A percentile compares a stretch with the other conserved stretches of the same genome.
These are phyloP conservation scores for Microctenopoma lineatum DNA, from an alignment of 2,797 vertebrate genomes.

Conservation along the genomic window DNA sequence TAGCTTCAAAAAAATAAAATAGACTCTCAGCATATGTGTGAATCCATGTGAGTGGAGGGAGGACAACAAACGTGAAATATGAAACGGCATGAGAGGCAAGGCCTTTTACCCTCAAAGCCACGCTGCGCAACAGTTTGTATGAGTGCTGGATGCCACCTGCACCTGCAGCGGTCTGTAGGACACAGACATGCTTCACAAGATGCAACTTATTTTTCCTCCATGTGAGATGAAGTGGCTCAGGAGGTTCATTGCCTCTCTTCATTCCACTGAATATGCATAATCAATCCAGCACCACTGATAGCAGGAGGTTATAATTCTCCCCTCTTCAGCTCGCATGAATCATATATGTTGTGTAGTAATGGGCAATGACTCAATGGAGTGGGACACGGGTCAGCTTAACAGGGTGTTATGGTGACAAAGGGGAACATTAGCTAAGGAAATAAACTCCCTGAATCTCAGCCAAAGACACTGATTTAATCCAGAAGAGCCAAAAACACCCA, in stretches of 20 bases:
- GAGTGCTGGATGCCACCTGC: slow-evolving; percentile 6
- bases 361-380: slow-evolving; percentile 69
- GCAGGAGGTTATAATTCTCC: slow-evolving; percentile 70
- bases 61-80: slow-evolving; percentile 8
- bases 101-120: slow-evolving; percentile 27
- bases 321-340: slow-evolving; percentile 65
- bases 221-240: slow-evolving; percentile 61
- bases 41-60: slow-evolving; percentile 20
- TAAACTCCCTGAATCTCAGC: slow-evolving; percentile 71
- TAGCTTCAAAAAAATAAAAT: slow-evolving; percentile 29
- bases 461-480: slow-evolving; percentile 75
- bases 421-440: slow-evolving; percentile 79
- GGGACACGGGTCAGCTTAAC: slow-evolving; percentile 77
- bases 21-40: slow-evolving; percentile 3
- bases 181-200: slow-evolving; percentile 48
- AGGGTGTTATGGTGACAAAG: slow-evolving; percentile 78
- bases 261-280: slow-evolving; percentile 77
- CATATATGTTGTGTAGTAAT: slow-evolving; percentile 65
- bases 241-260: slow-evolving; percentile 68
- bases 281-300: slow-evolving; percentile 69
- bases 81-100: slow-evolving; percentile 8
- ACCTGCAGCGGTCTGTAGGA: slow-evolving; percentile 26
- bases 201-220: slow-evolving; percentile 58
- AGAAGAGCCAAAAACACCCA: slow-evolving; percentile 75
- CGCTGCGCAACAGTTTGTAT: slow-evolving; percentile 1